Base-by-base conservation (phyloP, 2,113 vertebrate species). In the Malurus cyaneus region DNA sequence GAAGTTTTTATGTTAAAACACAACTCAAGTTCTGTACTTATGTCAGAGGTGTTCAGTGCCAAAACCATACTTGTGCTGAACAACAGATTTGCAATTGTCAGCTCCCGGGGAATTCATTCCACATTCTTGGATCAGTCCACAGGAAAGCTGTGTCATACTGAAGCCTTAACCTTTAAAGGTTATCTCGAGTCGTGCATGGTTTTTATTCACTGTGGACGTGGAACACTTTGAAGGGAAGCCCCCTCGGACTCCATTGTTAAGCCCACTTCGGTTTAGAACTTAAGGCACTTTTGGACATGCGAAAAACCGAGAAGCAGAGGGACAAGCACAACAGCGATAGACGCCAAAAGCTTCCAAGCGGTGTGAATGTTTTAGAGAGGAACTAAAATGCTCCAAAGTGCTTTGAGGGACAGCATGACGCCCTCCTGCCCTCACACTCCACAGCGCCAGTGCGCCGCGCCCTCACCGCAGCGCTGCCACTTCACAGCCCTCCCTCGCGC, bases 91-190 rank as follows among this genome's bases (percentile, higher is more conserved):
- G 46, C 39, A 54, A 60, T 18, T 31, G 73, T 49, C 70, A 41
- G 70, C 74, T 93, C 70, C 88, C 41, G 36, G 36, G 57, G 74
- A 85, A 96, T 65, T 82, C 26, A 79, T 41, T 85, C 65, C 81
- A 29, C 57, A 26, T 64, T 72, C 78, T 44, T 71, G 84, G 78
- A 79, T 56, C 52, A 15, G 47, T 14, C 8, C 49, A 59, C 69
- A 87, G 84, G 81, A 91, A 86, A 94, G 52, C 81, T 47, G 65
- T 20, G 61, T 56, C 49, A 66, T 9, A 16, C 18, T 67, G 34
- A 9, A 60, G n/a, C 34, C 44, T 70, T 52, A 52, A 8, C 31
- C 50, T 64, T 53, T 39, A 29, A 60, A 82, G 36, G 66, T 73
- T 62, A 65, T 25, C 36, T 67, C 26, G 18, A 64, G 36, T 17